Percentiles rank a stretch among this genome's conserved stretches.
These are phyloP conservation scores for Prietella phreatophila DNA, from an alignment of 2,113 vertebrate species.

Conservation along the genomic window DNA sequence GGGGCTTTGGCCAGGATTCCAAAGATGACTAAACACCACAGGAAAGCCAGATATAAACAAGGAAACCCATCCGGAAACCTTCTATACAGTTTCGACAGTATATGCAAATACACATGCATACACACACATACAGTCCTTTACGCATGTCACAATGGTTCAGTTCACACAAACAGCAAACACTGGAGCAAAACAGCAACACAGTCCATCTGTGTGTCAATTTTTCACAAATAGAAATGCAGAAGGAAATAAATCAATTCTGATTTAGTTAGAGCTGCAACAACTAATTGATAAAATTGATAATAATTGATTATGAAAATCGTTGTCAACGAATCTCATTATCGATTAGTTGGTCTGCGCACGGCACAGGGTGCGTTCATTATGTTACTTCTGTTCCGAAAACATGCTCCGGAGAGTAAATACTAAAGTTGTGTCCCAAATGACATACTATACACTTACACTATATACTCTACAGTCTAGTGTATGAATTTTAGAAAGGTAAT, in stretches of 20 bases:
- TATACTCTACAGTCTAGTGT: too few relatives aligned
- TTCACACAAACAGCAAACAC: conserved; percentile 34
- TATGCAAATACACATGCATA: conserved; percentile 17
- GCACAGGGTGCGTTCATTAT: too few relatives aligned
- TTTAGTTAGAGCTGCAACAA: neutral
- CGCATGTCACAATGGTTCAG: neutral
- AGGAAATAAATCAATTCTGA: neutral
- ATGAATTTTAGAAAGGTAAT: too few relatives aligned
- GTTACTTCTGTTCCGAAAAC: too few relatives aligned
- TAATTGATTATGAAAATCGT: too few relatives aligned
- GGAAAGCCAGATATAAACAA: conserved; percentile 64
- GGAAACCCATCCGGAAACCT: conserved; percentile 62
- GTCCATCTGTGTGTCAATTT: neutral
- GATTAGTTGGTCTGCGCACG: too few relatives aligned
- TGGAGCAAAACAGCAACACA: neutral
- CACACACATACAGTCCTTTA: conserved; percentile 20
- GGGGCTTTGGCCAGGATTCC: conserved; percentile 40
- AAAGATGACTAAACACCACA: conserved; percentile 48
- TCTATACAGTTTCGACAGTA: conserved; percentile 38
- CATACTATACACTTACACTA: too few relatives aligned
- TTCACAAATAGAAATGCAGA: neutral
- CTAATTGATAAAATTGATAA: too few relatives aligned
- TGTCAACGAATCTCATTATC: too few relatives aligned
- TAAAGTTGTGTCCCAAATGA: too few relatives aligned
- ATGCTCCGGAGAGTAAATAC: too few relatives aligned